Conservation (phyloP, 2,888 invertebrate species). For the Agonum fuliginosum region DNA sequence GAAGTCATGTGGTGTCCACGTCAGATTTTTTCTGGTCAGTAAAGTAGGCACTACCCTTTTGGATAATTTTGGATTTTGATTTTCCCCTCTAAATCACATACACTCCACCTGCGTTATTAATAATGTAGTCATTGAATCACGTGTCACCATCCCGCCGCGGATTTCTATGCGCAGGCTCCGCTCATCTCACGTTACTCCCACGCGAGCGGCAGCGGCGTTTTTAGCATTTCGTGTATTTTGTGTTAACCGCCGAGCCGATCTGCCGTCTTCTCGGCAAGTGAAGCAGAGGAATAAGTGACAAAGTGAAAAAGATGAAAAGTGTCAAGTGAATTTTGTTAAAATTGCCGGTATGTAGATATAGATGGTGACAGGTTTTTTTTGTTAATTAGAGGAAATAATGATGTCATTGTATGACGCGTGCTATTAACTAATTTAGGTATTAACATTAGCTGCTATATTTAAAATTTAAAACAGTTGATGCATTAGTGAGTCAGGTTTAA, state of each 20-base stretch:
- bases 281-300: not conserved
- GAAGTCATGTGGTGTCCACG: too few relatives aligned
- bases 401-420: not conserved
- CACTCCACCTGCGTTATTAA: slow-evolving; percentile 1
- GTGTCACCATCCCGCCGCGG: slow-evolving; percentile 1
- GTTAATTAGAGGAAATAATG: not conserved
- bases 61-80: too few relatives aligned
- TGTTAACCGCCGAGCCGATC: slow-evolving; percentile 7
- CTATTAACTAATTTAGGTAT: slow-evolving; percentile 4
- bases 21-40: too few relatives aligned
- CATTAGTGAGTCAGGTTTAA: too few relatives aligned
- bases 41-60: too few relatives aligned
- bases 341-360: too few relatives aligned
- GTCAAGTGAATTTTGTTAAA: too few relatives aligned
- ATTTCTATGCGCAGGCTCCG: not conserved
- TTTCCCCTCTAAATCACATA: not conserved
- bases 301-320: not conserved
- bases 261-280: not conserved
- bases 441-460: not conserved
- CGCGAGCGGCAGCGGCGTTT: slow-evolving; percentile 19
- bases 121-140: slow-evolving; percentile 9
- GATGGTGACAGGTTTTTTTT: not conserved
- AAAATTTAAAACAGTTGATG: too few relatives aligned
- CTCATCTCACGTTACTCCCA: slow-evolving; percentile 30
- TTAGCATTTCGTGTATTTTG: slow-evolving; percentile 46